These are phyloP conservation scores for Austrolebias charrua DNA, from an alignment of 2,797 vertebrate genomes.

Conservation along the genomic window DNA sequence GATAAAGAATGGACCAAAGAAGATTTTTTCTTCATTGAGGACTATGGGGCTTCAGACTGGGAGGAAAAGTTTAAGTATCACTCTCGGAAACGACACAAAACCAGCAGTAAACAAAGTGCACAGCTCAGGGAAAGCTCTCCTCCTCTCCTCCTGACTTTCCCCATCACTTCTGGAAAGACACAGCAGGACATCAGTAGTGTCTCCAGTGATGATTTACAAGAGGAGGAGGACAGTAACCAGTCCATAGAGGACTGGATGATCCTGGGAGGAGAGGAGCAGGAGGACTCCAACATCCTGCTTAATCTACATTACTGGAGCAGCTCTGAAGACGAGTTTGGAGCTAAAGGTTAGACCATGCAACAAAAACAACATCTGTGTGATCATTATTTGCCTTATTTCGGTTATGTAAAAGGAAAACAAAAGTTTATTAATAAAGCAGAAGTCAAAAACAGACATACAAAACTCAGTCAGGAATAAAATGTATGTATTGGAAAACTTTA, in stretches of 20 bases:
- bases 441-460: no score
- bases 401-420: no score
- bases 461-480: no score
- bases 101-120: background rate
- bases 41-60: conserved; percentile 38
- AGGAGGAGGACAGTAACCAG: conserved; percentile 57
- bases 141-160: conserved; percentile 58
- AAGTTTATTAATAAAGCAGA: no score
- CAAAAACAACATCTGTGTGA: background rate
- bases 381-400: no score
- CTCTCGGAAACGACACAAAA: conserved; percentile 5
- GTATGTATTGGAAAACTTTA: no score
- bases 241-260: conserved; percentile 91
- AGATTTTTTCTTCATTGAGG: conserved; percentile 39
- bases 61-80: conserved; percentile 14
- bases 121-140: conserved; percentile 45
- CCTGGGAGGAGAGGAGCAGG: conserved; percentile 76
- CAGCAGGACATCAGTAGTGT: conserved; percentile 1
- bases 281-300: conserved; percentile 83
- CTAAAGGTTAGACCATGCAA: conserved; percentile 48
- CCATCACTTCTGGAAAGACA: conserved; percentile 17
- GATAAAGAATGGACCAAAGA: background rate
- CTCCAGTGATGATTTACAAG: conserved; percentile 6
- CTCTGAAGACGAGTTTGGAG: conserved; percentile 47
- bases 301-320: conserved; percentile 79